Conservation (phyloP, 35 echinoderm and acorn worm species). For the Patiria miniata region DNA sequence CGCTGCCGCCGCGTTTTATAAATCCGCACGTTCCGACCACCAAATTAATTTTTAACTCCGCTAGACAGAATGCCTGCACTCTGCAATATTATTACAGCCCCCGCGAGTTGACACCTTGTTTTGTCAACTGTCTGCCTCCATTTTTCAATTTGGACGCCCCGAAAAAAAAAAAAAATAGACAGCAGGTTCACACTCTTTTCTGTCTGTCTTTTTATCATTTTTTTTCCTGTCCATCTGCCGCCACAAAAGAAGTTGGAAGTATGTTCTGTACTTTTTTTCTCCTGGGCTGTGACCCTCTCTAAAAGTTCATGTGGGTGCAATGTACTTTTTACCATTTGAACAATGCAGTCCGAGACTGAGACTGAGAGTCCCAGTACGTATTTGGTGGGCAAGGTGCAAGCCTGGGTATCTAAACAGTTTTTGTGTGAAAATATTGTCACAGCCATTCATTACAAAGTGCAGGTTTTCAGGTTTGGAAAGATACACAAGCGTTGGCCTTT, state of each 20-base stretch:
- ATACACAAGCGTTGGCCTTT: not conserved
- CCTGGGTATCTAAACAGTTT: not conserved
- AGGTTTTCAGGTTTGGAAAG: not conserved
- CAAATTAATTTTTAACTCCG: slow-evolving; percentile 1
- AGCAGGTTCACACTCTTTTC: not conserved
- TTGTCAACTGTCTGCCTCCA: not conserved
- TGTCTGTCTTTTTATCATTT: no score
- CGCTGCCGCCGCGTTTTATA: no score
- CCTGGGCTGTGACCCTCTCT: not conserved
- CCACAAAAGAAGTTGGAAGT: not conserved
- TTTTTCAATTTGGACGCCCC: not conserved
- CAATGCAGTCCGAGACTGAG: not conserved
- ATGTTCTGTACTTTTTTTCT: not conserved
- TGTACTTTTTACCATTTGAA: not conserved
- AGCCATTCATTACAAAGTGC: not conserved
- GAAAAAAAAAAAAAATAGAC: not conserved
- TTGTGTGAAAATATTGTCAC: not conserved
- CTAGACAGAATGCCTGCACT: not conserved
- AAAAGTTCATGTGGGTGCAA: not conserved
- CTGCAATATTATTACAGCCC: not conserved
- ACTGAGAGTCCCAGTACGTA: not conserved
- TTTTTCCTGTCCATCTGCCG: not conserved
- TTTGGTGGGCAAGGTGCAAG: not conserved
- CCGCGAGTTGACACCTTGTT: slow-evolving; percentile 17
- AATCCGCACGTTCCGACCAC: not conserved